Evolutionary conservation across 2,797 vertebrate genomes (phyloP), one percentile per base, ranked within the genome.

Genomic region (Falco columbarius): DNA sequence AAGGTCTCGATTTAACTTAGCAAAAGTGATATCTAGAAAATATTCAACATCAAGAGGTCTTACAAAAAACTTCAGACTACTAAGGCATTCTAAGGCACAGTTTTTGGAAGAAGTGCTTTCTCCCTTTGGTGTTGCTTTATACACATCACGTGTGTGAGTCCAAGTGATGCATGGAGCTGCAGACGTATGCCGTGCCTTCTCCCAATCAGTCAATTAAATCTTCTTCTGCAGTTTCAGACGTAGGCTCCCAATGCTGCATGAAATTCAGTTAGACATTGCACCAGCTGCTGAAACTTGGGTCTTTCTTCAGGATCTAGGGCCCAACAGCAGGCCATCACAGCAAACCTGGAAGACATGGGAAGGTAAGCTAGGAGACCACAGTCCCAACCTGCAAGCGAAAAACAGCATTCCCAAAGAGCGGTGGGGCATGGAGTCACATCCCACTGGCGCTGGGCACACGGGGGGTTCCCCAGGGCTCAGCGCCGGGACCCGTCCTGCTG

Each of bases 241-340:
- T 99, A 99, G 75, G 99, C 99, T 81, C 99, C 99, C 93, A 99
- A 94, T 0, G 99, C 99, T 20, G 99, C 99, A 1, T 99, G 99
- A 54, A 99, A 99, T 97, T 99, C 99, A 27, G 99, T 99, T 92
- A 99, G 99, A 97, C 99, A 99, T 98, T 99, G 99, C 74, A 99
- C 99, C 46, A 99, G 98, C 98, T 99, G 99, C 98, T 99, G 99
- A 91, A 99, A 99, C 97, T 99, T 99, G 70, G 99, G 99, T 97
- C 99, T 98, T 97, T 99, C 99, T 96, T 99, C 99, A 0, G 99
- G 99, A 97, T 99, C 99, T 90, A 99, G 97, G 47, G 99, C 99
- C 99, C 99, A 99, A 95, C 99, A 99, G 96, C 99, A 99, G 49
- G 99, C 99, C 99, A 99, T 99, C 91, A 99, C 99, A 81, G 99